These are phyloP conservation scores for Ailuropoda melanoleuca DNA, from an alignment of 2,113 vertebrate genomes.

Conservation along the genomic window DNA sequence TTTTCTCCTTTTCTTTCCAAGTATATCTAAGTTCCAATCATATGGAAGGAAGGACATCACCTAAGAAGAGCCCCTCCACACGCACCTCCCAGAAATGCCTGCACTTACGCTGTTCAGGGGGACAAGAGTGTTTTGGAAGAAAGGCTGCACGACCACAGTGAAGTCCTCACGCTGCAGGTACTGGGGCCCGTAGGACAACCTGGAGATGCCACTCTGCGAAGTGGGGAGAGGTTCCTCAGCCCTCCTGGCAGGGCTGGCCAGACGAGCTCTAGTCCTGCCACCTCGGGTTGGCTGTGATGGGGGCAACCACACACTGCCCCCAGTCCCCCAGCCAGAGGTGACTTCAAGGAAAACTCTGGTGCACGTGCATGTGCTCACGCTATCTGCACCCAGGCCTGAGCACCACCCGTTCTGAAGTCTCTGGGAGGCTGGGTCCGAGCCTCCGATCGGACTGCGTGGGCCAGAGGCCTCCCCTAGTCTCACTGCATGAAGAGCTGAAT, in stretches of 20 bases:
- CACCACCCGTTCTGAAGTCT: neutral
- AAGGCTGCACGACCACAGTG: constrained; percentile 89
- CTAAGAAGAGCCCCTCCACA: accelerated
- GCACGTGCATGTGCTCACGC: accelerated
- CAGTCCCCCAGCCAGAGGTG: neutral
- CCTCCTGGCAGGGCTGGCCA: neutral
- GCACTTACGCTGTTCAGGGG: constrained; percentile 87
- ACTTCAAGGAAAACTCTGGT: neutral
- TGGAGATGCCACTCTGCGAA: constrained; percentile 62
- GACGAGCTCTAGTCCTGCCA: neutral
- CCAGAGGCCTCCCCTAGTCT: neutral
- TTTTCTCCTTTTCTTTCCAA: neutral
- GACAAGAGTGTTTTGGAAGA: constrained; percentile 88
- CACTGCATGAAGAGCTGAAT: neutral
- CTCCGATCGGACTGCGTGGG: neutral
- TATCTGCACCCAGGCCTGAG: accelerated
- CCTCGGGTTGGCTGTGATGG: neutral
- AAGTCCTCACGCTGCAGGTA: constrained; percentile 91
- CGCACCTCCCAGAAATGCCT: accelerated
- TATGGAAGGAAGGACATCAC: neutral
- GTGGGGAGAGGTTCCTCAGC: neutral
- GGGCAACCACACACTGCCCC: too few relatives aligned
- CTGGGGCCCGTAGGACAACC: constrained; percentile 79
- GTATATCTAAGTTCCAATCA: neutral
- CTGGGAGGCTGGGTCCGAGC: neutral